These are phyloP conservation scores for Eucera pruinosa DNA, from an alignment of 2,888 invertebrate species.

Conservation along the genomic window DNA sequence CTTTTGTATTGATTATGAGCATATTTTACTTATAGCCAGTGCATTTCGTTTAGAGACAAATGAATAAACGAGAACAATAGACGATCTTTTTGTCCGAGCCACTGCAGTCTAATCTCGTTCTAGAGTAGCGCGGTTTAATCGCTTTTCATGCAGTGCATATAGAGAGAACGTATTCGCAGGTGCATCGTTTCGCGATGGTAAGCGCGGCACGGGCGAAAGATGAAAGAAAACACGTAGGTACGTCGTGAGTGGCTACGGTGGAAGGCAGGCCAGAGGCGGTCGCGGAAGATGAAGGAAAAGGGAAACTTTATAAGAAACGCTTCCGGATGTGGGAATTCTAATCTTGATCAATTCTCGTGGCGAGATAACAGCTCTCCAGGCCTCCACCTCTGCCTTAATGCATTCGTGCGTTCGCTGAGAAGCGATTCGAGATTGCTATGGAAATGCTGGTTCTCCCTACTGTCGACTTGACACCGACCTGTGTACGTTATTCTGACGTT, in stretches of 20 bases:
- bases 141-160: too few species aligned
- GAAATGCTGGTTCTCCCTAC: constrained; percentile 29
- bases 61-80: too few species aligned
- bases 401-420: constrained; percentile 52
- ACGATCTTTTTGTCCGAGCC: too few species aligned
- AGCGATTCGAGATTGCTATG: constrained; percentile 46
- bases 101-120: too few species aligned
- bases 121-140: too few species aligned
- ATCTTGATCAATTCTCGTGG: constrained; percentile 63
- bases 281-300: constrained; percentile 52
- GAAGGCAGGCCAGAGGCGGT: constrained; percentile 24
- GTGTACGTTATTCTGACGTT: constrained; percentile 30
- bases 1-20: too few species aligned
- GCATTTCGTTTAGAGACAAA: too few species aligned
- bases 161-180: constrained; percentile 20
- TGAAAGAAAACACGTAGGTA: constrained; percentile 32
- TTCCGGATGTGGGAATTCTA: constrained; percentile 63
- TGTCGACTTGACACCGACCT: constrained; percentile 23
- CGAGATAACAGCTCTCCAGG: constrained; percentile 43
- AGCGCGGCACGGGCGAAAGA: constrained; percentile 42
- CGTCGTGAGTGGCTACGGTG: constrained; percentile 1
- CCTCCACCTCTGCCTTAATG: constrained; percentile 14
- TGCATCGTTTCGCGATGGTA: constrained; percentile 48
- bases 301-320: constrained; percentile 61
- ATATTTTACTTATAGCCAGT: too few species aligned